Percentiles rank a stretch among this genome's conserved stretches.
Evolutionary conservation across 2,888 invertebrate genomes (phyloP).

Genomic region (Eupithecia subfuscata): DNA sequence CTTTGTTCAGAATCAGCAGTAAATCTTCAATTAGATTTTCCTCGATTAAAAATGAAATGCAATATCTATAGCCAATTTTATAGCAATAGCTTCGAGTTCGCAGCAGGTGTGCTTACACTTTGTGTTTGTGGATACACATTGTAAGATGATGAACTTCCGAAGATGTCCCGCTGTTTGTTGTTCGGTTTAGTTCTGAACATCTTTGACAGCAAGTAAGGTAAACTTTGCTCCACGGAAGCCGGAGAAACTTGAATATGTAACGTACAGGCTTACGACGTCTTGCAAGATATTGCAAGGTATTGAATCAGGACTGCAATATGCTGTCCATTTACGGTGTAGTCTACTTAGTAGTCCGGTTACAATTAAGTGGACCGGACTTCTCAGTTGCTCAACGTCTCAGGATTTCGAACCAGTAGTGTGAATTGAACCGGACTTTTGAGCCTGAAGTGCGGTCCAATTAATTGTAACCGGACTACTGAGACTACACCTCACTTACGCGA

Average conservation of each 20-base stretch:
- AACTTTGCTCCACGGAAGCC: not conserved
- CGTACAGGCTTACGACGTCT: not conserved
- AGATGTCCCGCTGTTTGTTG: not conserved
- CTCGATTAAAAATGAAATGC: not conserved
- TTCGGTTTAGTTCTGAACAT: not conserved
- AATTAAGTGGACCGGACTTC: too few species aligned
- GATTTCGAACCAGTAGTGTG: too few species aligned
- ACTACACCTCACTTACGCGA: not conserved
- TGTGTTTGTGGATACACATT: not conserved
- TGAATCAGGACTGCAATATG: not conserved
- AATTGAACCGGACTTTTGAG: too few species aligned
- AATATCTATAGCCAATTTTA: not conserved
- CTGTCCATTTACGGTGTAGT: not conserved
- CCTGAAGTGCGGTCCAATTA: too few species aligned
- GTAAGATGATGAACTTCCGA: slow-evolving; percentile 1
- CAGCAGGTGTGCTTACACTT: not conserved
- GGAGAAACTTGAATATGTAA: not conserved
- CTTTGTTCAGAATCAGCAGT: not conserved
- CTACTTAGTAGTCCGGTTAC: too few species aligned
- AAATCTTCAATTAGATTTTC: not conserved
- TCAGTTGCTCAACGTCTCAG: too few species aligned
- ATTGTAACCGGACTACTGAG: too few species aligned
- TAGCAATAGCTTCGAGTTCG: not conserved
- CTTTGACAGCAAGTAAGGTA: not conserved
- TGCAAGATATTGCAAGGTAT: not conserved